phyloP scores from a whole-genome alignment of 1,140 invertebrate species.

The Drosophila grimshawi region DNA sequence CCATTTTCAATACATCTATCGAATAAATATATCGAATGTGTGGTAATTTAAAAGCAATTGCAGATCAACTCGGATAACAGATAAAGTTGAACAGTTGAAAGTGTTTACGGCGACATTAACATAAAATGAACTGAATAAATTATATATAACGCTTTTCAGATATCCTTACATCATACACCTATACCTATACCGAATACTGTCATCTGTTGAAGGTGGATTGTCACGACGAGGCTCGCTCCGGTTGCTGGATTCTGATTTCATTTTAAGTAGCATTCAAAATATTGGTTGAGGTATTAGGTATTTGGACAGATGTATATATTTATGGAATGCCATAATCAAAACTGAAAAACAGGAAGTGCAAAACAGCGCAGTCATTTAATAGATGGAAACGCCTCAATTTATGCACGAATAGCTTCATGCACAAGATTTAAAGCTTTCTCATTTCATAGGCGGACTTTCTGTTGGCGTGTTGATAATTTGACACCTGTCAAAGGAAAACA shows the following conservation, averaged over 20 bases:
- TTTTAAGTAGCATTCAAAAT: background rate
- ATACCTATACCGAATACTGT: no score
- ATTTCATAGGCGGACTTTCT: background rate
- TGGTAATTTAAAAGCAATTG: no score
- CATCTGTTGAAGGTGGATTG: background rate
- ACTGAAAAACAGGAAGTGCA: background rate
- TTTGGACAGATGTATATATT: background rate
- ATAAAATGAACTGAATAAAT: no score
- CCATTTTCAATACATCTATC: no score
- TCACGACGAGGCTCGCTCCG: background rate
- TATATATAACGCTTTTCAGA: no score
- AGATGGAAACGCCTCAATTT: slow-evolving; percentile 5
- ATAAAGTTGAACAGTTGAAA: no score
- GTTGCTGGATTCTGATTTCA: background rate
- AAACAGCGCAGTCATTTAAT: background rate
- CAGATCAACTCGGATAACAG: no score
- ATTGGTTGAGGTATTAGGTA: background rate
- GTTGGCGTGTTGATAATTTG: background rate
- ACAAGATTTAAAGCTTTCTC: background rate
- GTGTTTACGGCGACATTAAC: no score
- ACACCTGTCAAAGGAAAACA: background rate
- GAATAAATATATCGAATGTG: no score
- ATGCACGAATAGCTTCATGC: slow-evolving; percentile 10
- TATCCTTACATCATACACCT: no score
- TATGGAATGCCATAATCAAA: background rate